phyloP scores from a whole-genome alignment of 2,113 vertebrate species.

The Podarcis muralis region DNA sequence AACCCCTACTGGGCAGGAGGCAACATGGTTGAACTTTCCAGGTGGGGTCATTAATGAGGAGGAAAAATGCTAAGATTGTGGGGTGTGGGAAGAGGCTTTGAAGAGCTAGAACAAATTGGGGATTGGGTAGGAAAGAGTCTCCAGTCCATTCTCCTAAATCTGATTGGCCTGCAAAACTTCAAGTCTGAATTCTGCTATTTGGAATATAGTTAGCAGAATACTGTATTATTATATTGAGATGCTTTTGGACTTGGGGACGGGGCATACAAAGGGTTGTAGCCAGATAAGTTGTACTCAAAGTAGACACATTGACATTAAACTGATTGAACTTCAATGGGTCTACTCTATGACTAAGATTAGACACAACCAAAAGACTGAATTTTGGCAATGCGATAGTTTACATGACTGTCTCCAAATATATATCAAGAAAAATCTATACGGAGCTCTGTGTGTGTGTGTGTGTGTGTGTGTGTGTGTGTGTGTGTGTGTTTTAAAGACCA shows the following conservation, averaged over 20 bases:
- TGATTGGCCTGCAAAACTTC: background rate
- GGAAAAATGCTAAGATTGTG: background rate
- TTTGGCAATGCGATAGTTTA: background rate
- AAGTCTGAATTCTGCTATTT: background rate
- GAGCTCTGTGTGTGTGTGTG: background rate
- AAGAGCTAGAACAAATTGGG: background rate
- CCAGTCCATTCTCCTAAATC: background rate
- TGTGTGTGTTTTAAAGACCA: background rate
- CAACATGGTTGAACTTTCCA: background rate
- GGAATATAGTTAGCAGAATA: background rate
- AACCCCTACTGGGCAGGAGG: background rate
- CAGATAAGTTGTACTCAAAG: no score
- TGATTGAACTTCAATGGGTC: no score
- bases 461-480: background rate
- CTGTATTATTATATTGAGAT: background rate
- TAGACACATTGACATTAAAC: no score
- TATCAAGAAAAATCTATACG: background rate
- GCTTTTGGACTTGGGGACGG: background rate
- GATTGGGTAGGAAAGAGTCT: background rate
- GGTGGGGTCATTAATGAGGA: slow-evolving; percentile 38
- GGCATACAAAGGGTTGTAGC: no score
- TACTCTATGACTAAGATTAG: no score
- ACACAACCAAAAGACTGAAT: background rate
- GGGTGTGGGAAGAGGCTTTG: background rate
- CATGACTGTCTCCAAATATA: background rate